Conservation (phyloP, 2,888 invertebrate species). For the Eupeodes luniger region DNA sequence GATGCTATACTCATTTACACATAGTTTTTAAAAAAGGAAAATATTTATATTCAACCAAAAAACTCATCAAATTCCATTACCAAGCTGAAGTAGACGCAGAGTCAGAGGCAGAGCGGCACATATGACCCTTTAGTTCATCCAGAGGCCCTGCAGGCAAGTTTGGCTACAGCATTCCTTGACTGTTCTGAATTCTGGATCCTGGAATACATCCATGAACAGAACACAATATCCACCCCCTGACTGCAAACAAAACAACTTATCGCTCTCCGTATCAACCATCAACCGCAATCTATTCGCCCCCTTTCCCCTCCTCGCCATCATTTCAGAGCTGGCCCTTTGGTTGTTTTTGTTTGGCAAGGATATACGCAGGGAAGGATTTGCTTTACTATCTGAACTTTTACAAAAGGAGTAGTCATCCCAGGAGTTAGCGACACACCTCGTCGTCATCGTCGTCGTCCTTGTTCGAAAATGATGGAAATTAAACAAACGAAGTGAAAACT, state of each 20-base stretch:
- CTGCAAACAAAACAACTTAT: slow-evolving; percentile 66
- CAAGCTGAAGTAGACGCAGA: slow-evolving; percentile 8
- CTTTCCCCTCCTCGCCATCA: not conserved
- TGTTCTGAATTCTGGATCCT: slow-evolving; percentile 32
- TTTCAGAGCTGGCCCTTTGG: slow-evolving; percentile 38
- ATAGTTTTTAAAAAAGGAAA: slow-evolving; percentile 8
- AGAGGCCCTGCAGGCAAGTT: slow-evolving; percentile 7
- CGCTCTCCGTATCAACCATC: slow-evolving; percentile 45
- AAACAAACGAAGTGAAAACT: slow-evolving; percentile 22
- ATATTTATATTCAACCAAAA: slow-evolving; percentile 48
- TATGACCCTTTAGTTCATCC: slow-evolving; percentile 19
- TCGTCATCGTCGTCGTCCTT: too few relatives aligned
- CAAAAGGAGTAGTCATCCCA: slow-evolving; percentile 27
- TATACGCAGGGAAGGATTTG: slow-evolving; percentile 20
- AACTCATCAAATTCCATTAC: slow-evolving; percentile 71
- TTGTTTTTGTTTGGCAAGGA: slow-evolving; percentile 8
- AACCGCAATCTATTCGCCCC: slow-evolving; percentile 58
- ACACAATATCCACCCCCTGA: slow-evolving; percentile 9
- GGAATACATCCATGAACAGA: slow-evolving; percentile 1
- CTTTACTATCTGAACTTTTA: slow-evolving; percentile 55
- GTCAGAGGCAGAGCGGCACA: not conserved
- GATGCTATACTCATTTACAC: slow-evolving; percentile 43
- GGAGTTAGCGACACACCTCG: too few relatives aligned
- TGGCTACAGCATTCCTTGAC: slow-evolving; percentile 7
- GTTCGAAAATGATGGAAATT: not conserved